Conservation (phyloP, 2,797 vertebrate genomes). For the Gymnothorax javanicus region DNA sequence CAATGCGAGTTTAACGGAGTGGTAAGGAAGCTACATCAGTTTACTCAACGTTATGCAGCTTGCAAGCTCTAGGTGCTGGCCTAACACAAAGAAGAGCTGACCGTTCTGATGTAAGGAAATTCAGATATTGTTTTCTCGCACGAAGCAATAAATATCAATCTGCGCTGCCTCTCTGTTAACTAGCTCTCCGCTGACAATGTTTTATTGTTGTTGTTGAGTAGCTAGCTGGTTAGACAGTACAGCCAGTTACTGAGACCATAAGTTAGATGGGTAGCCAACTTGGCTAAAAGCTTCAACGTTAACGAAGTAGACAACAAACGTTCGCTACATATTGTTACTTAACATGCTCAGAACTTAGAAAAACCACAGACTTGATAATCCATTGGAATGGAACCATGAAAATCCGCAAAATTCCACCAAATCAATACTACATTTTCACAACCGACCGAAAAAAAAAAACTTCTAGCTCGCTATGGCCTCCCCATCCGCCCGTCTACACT, state of each 20-base stretch:
- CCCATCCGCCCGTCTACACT: slow-evolving; percentile 66
- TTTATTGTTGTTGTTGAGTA: neutral
- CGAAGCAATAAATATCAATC: neutral
- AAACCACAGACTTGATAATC: neutral
- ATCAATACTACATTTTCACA: neutral
- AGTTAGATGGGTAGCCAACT: neutral
- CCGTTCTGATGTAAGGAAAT: neutral
- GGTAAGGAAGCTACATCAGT: neutral
- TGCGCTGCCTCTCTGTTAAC: neutral
- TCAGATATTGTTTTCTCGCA: neutral
- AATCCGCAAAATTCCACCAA: neutral
- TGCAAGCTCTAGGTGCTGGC: neutral
- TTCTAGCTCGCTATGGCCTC: slow-evolving; percentile 62
- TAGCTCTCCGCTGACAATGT: neutral
- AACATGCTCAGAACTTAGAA: neutral
- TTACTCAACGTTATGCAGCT: neutral
- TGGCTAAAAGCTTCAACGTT: too few species aligned
- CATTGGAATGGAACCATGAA: neutral
- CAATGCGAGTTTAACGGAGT: neutral
- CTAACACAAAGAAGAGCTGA: neutral
- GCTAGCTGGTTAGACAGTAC: neutral
- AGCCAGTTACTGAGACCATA: neutral
- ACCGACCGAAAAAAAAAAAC: slow-evolving; percentile 54
- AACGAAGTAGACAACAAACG: neutral
- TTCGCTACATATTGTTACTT: neutral